Evolutionary conservation across 2,888 invertebrate species (phyloP).

Genomic region (Zhuqinia jingwanae): DNA sequence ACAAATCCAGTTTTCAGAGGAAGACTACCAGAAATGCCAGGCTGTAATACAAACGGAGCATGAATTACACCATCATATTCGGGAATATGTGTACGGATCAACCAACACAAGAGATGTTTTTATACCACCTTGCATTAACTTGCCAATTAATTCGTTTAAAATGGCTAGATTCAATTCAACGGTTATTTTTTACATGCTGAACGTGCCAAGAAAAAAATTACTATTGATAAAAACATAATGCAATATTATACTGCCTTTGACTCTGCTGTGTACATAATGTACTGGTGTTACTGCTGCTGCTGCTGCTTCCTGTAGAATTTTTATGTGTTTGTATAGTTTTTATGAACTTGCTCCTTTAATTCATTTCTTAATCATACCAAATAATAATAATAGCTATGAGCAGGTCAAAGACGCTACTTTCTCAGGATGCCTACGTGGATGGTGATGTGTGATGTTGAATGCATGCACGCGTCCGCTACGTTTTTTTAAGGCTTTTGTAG

Average conservation of each 20-base stretch:
- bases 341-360: conserved; percentile 40
- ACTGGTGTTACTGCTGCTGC: not conserved
- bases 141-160: conserved; percentile 66
- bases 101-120: not conserved
- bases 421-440: conserved; percentile 1
- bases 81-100: conserved; percentile 45
- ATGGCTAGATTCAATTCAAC: conserved; percentile 61
- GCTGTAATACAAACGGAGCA: not conserved
- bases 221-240: conserved; percentile 31
- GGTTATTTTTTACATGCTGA: conserved; percentile 69
- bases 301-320: conserved; percentile 53
- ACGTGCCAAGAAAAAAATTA: conserved; percentile 60
- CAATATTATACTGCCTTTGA: not conserved
- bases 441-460: too few relatives aligned
- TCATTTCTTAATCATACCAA: conserved; percentile 42
- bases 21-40: conserved; percentile 31
- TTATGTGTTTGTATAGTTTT: conserved; percentile 54
- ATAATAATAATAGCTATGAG: conserved; percentile 6
- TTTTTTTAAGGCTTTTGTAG: too few relatives aligned
- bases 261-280: too few relatives aligned
- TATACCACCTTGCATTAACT: not conserved
- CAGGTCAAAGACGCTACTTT: conserved; percentile 53
- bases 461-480: not conserved
- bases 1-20: conserved; percentile 70
- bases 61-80: not conserved